Percentiles rank a stretch among this genome's conserved stretches.
phyloP scores from a whole-genome alignment of 2,797 vertebrate genomes.

The Lutjanus argentimaculatus region DNA sequence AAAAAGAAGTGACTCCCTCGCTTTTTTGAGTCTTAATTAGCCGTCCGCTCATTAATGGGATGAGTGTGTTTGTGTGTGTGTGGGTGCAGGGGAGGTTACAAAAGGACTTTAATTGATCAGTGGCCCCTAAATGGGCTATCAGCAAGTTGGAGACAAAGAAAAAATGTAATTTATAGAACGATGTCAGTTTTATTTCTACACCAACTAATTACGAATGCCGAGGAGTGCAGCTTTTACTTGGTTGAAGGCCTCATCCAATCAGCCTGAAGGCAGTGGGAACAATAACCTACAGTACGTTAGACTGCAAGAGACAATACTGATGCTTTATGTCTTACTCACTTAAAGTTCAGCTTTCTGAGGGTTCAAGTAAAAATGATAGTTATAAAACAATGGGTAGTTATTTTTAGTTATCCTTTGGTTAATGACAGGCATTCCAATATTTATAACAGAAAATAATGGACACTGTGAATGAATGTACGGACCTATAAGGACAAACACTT shows the following conservation, averaged over 20 bases:
- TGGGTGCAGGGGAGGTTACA: constrained; percentile 89
- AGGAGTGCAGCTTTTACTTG: constrained; percentile 63
- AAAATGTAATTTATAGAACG: constrained; percentile 83
- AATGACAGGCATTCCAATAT: not conserved
- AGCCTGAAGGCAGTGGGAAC: constrained; percentile 18
- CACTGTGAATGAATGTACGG: not conserved
- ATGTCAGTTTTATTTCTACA: constrained; percentile 83
- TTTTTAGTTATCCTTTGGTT: not conserved
- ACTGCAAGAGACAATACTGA: constrained; percentile 5
- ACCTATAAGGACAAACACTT: no score
- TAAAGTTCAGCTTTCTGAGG: not conserved
- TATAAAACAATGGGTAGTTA: not conserved
- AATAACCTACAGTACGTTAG: constrained; percentile 11
- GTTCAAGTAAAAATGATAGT: not conserved
- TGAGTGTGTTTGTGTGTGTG: constrained; percentile 84
- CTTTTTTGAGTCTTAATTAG: constrained; percentile 98
- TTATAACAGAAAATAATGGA: not conserved
- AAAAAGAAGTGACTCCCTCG: constrained; percentile 92
- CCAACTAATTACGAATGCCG: constrained; percentile 77
- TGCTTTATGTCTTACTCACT: not conserved
- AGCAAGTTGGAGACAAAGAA: constrained; percentile 84
- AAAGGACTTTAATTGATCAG: constrained; percentile 95
- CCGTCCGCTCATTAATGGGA: constrained; percentile 96
- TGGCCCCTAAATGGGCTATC: constrained; percentile 92
- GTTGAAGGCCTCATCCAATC: constrained; percentile 47